A percentile compares a stretch with the other conserved stretches of the same genome.
Evolutionary conservation across 2,113 vertebrate species (phyloP).

Genomic region (Rhizomys pruinosus): DNA sequence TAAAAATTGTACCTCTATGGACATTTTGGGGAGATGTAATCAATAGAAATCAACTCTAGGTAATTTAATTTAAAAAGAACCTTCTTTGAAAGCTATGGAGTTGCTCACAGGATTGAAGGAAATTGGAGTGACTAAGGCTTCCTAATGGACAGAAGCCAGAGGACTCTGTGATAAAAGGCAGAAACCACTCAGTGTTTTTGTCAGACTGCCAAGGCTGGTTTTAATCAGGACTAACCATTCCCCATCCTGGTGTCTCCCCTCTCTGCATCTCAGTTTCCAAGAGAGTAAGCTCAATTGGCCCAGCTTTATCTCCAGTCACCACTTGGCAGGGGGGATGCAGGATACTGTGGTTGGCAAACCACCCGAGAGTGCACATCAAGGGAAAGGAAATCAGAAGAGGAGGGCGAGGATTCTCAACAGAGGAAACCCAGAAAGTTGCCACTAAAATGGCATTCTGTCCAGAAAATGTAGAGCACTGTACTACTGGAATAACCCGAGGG

Average conservation of each 20-base stretch:
- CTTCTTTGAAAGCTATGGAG: neutral
- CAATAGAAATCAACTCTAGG: slow-evolving; percentile 52
- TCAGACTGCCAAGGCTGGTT: neutral
- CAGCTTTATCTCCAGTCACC: slow-evolving; percentile 33
- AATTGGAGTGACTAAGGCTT: slow-evolving; percentile 42
- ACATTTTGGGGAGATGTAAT: neutral
- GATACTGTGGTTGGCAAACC: neutral
- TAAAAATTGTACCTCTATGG: neutral
- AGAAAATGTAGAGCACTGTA: neutral
- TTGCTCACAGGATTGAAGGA: neutral
- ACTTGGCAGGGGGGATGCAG: neutral
- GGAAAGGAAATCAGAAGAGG: neutral
- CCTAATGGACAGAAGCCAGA: slow-evolving; percentile 34
- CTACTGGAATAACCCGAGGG: neutral
- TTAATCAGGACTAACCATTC: slow-evolving; percentile 42
- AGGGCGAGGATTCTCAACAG: neutral
- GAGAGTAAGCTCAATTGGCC: slow-evolving; percentile 9
- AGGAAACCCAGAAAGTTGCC: neutral
- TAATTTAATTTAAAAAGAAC: slow-evolving; percentile 57
- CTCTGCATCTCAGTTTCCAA: slow-evolving; percentile 37
- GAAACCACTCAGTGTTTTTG: neutral
- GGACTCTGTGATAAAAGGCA: neutral
- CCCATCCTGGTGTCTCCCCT: neutral
- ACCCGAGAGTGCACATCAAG: neutral
- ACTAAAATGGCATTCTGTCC: neutral